phyloP scores from a whole-genome alignment of 1,140 invertebrate species.

The Atta cephalotes region DNA sequence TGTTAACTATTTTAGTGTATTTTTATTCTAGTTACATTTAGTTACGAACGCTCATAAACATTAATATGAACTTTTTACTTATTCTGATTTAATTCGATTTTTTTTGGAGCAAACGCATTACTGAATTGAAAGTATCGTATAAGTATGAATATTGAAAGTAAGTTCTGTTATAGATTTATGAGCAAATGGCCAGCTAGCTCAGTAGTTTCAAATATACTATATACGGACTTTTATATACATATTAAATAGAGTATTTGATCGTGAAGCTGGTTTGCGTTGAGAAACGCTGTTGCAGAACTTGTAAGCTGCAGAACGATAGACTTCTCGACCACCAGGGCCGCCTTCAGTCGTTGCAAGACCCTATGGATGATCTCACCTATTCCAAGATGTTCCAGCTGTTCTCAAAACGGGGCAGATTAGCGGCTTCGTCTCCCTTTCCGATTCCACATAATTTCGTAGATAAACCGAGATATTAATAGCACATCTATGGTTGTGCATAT shows the following conservation, averaged over 20 bases:
- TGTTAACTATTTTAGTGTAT: neutral
- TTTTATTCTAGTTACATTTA: neutral
- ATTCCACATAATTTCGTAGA: constrained; percentile 52
- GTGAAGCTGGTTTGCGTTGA: constrained; percentile 1
- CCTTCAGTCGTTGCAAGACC: constrained; percentile 15
- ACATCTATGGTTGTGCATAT: constrained; percentile 2
- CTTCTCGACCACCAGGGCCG: constrained; percentile 56
- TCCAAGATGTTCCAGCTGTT: neutral
- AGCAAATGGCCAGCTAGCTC: too few species aligned
- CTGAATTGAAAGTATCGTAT: too few species aligned
- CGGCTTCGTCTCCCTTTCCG: neutral
- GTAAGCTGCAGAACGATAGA: constrained; percentile 47
- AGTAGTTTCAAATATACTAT: neutral
- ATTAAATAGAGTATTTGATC: neutral
- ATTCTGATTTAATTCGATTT: neutral
- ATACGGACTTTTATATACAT: neutral
- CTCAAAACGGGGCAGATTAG: neutral
- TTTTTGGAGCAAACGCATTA: neutral
- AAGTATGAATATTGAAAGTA: neutral
- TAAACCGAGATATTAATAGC: constrained; percentile 55
- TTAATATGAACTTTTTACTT: neutral
- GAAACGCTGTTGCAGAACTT: constrained; percentile 52
- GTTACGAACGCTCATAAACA: neutral
- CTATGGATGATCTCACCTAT: neutral
- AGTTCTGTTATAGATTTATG: too few species aligned